Conservation (phyloP, 92 coral and sea anemone genomes). For the Blastomussa wellsi region DNA sequence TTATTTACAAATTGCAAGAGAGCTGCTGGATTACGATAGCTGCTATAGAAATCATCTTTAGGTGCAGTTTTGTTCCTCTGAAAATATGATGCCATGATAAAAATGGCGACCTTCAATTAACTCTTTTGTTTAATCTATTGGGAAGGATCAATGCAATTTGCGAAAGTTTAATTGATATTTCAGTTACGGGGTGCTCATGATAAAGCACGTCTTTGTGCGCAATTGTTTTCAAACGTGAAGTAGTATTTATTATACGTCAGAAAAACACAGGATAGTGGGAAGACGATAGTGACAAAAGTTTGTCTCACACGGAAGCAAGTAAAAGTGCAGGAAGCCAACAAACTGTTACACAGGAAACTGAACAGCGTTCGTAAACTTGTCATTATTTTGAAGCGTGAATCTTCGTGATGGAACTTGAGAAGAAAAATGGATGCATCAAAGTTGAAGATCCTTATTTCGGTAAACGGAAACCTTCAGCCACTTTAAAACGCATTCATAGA, state of each 20-base stretch:
- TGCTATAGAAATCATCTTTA: background rate
- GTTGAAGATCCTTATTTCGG: slow-evolving; percentile 80
- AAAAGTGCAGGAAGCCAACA: background rate
- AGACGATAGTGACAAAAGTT: background rate
- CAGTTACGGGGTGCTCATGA: background rate
- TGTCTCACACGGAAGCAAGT: background rate
- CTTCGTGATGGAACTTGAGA: slow-evolving; percentile 40
- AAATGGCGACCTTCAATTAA: slow-evolving; percentile 26
- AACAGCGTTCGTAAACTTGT: background rate
- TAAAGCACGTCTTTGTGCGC: background rate
- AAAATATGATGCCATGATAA: background rate
- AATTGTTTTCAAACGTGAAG: slow-evolving; percentile 2
- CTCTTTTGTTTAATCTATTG: slow-evolving; percentile 23
- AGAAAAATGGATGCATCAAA: slow-evolving; percentile 67
- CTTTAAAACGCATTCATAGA: slow-evolving; percentile 70
- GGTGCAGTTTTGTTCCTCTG: background rate
- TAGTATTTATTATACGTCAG: background rate
- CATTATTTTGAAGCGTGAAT: background rate
- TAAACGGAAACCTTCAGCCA: slow-evolving; percentile 66
- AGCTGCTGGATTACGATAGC: background rate
- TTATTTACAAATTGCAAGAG: background rate
- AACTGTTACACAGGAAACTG: background rate
- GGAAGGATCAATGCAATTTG: background rate
- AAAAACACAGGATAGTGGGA: background rate
- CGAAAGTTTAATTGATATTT: slow-evolving; percentile 38